A percentile compares a stretch with the other conserved stretches of the same genome.
Evolutionary conservation across 2,888 invertebrate species (phyloP).

Genomic region (Ormyrus rosae): DNA sequence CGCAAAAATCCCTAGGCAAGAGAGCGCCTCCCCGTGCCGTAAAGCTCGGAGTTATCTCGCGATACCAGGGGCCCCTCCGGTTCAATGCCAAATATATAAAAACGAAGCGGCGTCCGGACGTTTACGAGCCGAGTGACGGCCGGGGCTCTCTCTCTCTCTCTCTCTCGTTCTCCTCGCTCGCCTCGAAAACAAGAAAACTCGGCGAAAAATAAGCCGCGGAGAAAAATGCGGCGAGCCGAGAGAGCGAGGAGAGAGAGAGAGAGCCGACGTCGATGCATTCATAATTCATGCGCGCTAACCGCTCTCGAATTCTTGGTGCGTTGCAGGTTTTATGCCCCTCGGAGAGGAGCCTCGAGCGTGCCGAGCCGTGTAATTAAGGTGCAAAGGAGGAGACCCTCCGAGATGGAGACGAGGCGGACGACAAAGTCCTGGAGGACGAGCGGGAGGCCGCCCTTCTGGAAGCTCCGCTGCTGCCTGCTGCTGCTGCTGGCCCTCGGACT

Average conservation of each 20-base stretch:
- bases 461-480: constrained; percentile 11
- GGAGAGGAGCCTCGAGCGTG: constrained; percentile 10
- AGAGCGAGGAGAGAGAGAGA: constrained; percentile 5
- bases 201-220: too few relatives aligned
- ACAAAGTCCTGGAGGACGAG: constrained; percentile 6
- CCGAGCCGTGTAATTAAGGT: constrained; percentile 37
- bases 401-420: neutral
- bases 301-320: neutral
- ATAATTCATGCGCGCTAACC: constrained; percentile 42
- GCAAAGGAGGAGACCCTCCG: neutral
- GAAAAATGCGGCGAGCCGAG: neutral
- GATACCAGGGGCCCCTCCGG: neutral
- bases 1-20: constrained; percentile 9
- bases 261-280: constrained; percentile 26
- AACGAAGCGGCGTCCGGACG: constrained; percentile 22
- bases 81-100: constrained; percentile 48
- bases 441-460: constrained; percentile 7
- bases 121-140: constrained; percentile 46
- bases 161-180: neutral
- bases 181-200: neutral
- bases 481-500: constrained; percentile 47
- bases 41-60: constrained; percentile 37
- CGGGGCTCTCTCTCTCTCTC: neutral
- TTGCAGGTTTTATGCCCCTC: constrained; percentile 46
- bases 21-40: neutral